phyloP scores from a whole-genome alignment of 2,888 invertebrate genomes.

The Synergus gifuensis region DNA sequence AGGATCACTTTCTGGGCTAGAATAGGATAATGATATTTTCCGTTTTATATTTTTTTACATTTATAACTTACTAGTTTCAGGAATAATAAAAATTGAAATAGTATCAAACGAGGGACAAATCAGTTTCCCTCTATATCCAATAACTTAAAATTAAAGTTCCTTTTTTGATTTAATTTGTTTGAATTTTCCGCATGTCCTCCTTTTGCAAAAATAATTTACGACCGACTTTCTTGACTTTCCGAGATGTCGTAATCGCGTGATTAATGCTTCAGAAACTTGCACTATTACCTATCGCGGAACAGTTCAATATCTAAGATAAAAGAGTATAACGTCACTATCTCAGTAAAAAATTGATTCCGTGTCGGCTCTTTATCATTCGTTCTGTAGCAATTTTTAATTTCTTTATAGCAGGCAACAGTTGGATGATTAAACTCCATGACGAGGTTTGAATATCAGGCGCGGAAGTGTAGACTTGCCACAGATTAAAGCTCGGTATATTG shows the following conservation, averaged over 20 bases:
- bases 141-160: no score
- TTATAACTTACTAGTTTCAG: no score
- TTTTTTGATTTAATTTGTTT: neutral
- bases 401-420: conserved; percentile 6
- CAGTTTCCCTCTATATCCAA: no score
- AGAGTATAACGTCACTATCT: neutral
- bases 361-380: neutral
- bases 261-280: neutral
- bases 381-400: neutral
- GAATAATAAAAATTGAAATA: no score
- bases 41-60: no score
- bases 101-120: no score
- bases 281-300: neutral
- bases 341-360: conserved; percentile 10
- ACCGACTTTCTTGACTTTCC: neutral
- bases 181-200: neutral
- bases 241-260: conserved; percentile 2
- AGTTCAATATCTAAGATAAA: conserved; percentile 3
- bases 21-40: neutral
- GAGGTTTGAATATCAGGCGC: neutral
- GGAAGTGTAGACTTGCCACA: neutral
- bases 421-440: conserved; percentile 12
- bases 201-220: neutral
- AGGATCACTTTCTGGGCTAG: neutral
- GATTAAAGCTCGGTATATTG: neutral